phyloP scores from a whole-genome alignment of 2,113 vertebrate species.

The Cyprinodon brontotheroides region DNA sequence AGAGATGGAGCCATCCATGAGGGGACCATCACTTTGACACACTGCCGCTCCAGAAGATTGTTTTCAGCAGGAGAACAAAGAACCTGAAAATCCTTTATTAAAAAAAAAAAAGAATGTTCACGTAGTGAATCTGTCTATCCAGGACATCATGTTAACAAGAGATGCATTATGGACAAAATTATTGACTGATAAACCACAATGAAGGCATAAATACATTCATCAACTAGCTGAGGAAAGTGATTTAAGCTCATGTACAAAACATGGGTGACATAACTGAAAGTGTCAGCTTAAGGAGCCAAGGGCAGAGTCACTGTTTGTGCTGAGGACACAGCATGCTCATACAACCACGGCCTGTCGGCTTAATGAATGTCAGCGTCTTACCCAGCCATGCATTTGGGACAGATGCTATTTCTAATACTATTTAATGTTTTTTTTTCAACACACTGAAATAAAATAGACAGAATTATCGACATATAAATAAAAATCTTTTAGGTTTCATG shows the following conservation, averaged over 20 bases:
- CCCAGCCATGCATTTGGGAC: constrained; percentile 18
- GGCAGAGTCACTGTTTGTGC: constrained; percentile 32
- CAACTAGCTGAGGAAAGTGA: neutral
- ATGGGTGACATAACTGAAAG: constrained; percentile 58
- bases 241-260: constrained; percentile 1
- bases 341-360: constrained; percentile 53
- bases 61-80: constrained; percentile 20
- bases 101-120: neutral
- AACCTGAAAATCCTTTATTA: neutral
- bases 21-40: constrained; percentile 4
- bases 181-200: neutral
- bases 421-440: neutral
- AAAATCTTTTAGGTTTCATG: neutral
- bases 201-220: neutral
- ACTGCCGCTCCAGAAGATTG: constrained; percentile 6
- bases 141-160: constrained; percentile 16
- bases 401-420: constrained; percentile 2
- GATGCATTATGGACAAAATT: constrained; percentile 1
- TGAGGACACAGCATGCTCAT: constrained; percentile 48
- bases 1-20: constrained; percentile 12
- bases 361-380: constrained; percentile 32
- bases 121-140: neutral
- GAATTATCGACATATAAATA: neutral
- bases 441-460: neutral
- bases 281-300: constrained; percentile 56